Conservation (phyloP, 2,888 invertebrate species). For the Amphimallon solstitiale region DNA sequence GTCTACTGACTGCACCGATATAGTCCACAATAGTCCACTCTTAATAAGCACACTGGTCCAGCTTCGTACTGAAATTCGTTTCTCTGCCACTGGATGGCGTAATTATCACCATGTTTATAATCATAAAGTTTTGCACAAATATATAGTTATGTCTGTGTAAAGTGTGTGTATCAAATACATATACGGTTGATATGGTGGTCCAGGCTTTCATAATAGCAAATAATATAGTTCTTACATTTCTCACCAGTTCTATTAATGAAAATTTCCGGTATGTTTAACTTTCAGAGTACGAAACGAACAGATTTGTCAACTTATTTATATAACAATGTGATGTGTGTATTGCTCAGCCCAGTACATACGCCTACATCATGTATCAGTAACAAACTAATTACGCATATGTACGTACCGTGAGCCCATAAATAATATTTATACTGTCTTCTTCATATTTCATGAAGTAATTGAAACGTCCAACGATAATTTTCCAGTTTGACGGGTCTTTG, state of each 20-base stretch:
- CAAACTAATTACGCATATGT: slow-evolving; percentile 23
- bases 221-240: not conserved
- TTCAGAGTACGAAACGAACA: not conserved
- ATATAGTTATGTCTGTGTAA: no score
- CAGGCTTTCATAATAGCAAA: no score
- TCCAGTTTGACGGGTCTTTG: slow-evolving; percentile 27
- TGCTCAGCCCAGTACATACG: slow-evolving; percentile 11
- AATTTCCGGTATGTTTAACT: slow-evolving; percentile 12
- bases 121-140: no score
- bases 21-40: no score
- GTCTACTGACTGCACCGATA: no score
- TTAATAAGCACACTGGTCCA: no score
- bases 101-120: no score
- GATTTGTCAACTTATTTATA: not conserved
- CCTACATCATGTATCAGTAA: slow-evolving; percentile 9
- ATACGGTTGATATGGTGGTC: no score
- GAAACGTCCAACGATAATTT: slow-evolving; percentile 21
- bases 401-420: not conserved
- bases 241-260: slow-evolving; percentile 17
- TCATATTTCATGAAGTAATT: not conserved
- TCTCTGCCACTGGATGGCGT: no score
- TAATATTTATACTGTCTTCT: slow-evolving; percentile 5
- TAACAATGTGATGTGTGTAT: slow-evolving; percentile 13
- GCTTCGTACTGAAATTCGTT: no score
- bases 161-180: no score